Conservation (phyloP, 2,888 invertebrate genomes). For the Agrilus mali region DNA sequence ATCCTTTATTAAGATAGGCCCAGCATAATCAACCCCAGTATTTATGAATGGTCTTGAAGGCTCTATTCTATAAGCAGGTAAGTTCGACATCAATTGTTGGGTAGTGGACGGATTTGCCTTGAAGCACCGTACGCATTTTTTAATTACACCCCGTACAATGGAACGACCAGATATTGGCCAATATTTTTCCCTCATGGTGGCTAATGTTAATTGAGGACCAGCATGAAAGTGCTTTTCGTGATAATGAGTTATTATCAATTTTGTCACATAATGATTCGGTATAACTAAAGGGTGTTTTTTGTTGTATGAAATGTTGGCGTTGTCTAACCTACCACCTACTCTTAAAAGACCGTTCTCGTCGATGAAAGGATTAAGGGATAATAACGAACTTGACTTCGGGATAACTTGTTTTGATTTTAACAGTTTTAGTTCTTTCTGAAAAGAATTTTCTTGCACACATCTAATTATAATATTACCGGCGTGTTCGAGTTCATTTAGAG, state of each 20-base stretch:
- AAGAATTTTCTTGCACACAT: neutral
- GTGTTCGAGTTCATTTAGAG: neutral
- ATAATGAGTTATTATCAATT: slow-evolving; percentile 14
- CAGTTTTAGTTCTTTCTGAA: neutral
- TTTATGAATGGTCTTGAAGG: slow-evolving; percentile 5
- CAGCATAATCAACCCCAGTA: slow-evolving; percentile 19
- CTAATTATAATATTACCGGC: neutral
- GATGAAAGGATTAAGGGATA: slow-evolving; percentile 14
- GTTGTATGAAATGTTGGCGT: slow-evolving; percentile 11
- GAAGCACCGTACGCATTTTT: slow-evolving; percentile 9
- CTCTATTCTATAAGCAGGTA: slow-evolving; percentile 7
- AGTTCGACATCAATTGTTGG: slow-evolving; percentile 9
- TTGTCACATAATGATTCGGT: slow-evolving; percentile 16
- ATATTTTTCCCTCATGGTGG: slow-evolving; percentile 8
- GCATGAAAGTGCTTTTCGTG: slow-evolving; percentile 15
- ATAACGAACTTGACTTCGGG: slow-evolving; percentile 6
- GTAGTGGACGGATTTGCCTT: slow-evolving; percentile 6
- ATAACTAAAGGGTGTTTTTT: slow-evolving; percentile 18
- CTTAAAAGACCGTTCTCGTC: slow-evolving; percentile 14
- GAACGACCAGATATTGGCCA: slow-evolving; percentile 8
- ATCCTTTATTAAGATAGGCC: slow-evolving; percentile 14
- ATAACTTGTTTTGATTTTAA: neutral
- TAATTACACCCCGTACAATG: slow-evolving; percentile 2
- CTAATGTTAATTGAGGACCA: slow-evolving; percentile 16
- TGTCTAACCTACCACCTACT: slow-evolving; percentile 18